These are phyloP conservation scores for Zaprionus camerounensis DNA, from an alignment of 1,140 invertebrate genomes.

Conservation along the genomic window DNA sequence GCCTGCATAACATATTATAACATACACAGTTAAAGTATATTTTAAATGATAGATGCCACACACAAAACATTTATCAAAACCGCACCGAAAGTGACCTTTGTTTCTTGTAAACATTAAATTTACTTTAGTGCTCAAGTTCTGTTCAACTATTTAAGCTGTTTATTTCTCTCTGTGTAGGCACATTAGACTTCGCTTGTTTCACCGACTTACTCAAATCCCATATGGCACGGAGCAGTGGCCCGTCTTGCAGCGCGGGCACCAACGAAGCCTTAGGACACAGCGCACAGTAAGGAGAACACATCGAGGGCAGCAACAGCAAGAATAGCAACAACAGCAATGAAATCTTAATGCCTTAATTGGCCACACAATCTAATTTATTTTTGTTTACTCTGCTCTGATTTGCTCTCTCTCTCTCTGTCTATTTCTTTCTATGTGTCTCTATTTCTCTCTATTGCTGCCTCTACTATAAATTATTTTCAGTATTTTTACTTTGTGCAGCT, in stretches of 20 bases:
- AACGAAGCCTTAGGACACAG: constrained; percentile 2
- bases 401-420: constrained; percentile 30
- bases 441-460: not conserved
- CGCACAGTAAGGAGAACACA: not conserved
- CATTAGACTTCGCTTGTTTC: constrained; percentile 1
- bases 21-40: too few relatives aligned
- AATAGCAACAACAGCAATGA: constrained; percentile 59
- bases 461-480: constrained; percentile 75
- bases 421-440: not conserved
- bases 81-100: not conserved
- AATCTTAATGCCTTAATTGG: constrained; percentile 82
- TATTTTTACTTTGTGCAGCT: constrained; percentile 7
- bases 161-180: not conserved
- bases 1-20: not conserved
- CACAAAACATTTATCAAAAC: too few relatives aligned
- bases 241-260: not conserved
- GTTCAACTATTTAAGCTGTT: not conserved
- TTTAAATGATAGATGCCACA: not conserved
- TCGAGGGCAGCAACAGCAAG: constrained; percentile 18
- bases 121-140: not conserved
- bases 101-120: not conserved
- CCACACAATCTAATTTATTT: constrained; percentile 83
- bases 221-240: constrained; percentile 5
- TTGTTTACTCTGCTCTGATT: constrained; percentile 65
- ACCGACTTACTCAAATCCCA: constrained; percentile 3